phyloP scores from a whole-genome alignment of 2,113 vertebrate species.

The Condylura cristata region DNA sequence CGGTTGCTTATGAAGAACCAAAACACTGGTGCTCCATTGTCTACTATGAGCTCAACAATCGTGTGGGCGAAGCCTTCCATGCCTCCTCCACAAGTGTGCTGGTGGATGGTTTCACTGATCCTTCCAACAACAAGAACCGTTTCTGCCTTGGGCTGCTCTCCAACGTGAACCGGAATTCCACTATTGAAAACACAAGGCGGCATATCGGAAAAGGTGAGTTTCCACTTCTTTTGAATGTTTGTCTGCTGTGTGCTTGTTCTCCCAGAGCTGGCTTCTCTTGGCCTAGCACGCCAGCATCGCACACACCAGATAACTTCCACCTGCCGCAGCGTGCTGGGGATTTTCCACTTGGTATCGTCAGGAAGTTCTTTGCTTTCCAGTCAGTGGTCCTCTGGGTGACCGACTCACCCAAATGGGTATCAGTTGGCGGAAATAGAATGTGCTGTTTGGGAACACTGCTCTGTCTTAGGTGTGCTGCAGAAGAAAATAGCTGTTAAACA shows the following conservation, averaged over 20 bases:
- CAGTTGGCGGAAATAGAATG: constrained; percentile 26
- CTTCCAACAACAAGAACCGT: constrained; percentile 98
- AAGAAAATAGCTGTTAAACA: background rate
- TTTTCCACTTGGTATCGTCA: constrained; percentile 47
- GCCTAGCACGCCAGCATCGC: background rate
- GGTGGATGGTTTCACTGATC: constrained; percentile 99
- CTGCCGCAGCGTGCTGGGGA: constrained; percentile 35
- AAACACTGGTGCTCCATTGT: constrained; percentile 99
- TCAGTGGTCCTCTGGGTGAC: constrained; percentile 11
- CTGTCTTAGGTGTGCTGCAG: background rate
- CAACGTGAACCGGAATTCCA: constrained; percentile 99
- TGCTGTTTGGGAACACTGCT: background rate
- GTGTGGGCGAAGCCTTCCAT: constrained; percentile 97
- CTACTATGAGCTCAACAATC: constrained; percentile 99
- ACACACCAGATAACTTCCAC: background rate
- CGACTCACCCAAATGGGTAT: background rate
- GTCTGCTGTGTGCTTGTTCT: accelerated
- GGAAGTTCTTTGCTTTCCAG: constrained; percentile 62
- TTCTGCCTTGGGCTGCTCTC: constrained; percentile 99
- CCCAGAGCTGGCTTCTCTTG: background rate
- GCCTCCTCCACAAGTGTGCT: constrained; percentile 97
- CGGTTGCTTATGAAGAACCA: constrained; percentile 97
- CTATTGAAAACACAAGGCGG: constrained; percentile 98
- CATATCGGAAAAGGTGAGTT: constrained; percentile 97
- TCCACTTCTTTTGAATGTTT: background rate